A percentile compares a stretch with the other conserved stretches of the same genome.
Evolutionary conservation across 2,113 vertebrate genomes (phyloP).

Genomic region (Cephalopholis sonnerati): DNA sequence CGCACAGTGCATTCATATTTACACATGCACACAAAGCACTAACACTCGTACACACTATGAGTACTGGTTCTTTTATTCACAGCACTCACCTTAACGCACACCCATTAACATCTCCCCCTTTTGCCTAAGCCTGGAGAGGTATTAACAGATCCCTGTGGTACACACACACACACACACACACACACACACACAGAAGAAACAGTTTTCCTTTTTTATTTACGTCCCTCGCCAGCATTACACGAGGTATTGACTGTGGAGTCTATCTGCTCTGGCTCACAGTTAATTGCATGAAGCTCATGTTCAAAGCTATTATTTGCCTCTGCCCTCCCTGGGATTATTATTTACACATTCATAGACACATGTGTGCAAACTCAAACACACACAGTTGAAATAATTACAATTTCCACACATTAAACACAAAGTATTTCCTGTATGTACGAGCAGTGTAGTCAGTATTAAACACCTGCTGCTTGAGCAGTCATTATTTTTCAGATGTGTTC

Average conservation of each 20-base stretch:
- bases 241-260: conserved; percentile 64
- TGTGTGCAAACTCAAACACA: background rate
- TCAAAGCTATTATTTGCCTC: conserved; percentile 58
- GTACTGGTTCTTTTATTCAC: conserved; percentile 12
- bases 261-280: conserved; percentile 48
- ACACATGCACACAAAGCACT: background rate
- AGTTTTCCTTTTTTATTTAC: conserved; percentile 57
- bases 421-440: background rate
- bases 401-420: conserved; percentile 3
- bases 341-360: background rate
- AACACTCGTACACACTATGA: background rate
- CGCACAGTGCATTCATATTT: background rate
- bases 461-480: conserved; percentile 37
- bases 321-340: conserved; percentile 40
- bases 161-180: conserved; percentile 8
- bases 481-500: conserved; percentile 46
- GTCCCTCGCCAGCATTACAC: conserved; percentile 45
- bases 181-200: background rate
- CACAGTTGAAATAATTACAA: background rate
- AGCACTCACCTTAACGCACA: background rate
- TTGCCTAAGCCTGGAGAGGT: conserved; percentile 14
- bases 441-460: conserved; percentile 32
- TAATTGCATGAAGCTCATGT: conserved; percentile 71
- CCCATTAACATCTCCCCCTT: conserved; percentile 26
- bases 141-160: conserved; percentile 16